Conservation (phyloP, 2,113 vertebrate species). For the Poecile atricapillus region DNA sequence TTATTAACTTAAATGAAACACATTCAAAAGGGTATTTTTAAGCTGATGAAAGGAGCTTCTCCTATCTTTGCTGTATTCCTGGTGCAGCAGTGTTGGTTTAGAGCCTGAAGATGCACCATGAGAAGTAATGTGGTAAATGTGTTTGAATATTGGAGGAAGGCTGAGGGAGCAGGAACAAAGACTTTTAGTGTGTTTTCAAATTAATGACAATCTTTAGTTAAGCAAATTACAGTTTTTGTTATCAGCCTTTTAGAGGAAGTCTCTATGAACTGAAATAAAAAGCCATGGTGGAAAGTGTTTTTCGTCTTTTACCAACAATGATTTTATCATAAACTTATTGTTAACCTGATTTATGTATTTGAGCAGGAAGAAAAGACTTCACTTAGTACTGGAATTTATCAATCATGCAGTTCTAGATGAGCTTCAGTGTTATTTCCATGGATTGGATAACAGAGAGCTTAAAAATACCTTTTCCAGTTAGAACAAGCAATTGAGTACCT, state of each 20-base stretch:
- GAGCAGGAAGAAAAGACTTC: slow-evolving; percentile 64
- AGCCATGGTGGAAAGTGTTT: background rate
- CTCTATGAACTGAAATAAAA: background rate
- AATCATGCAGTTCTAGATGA: slow-evolving; percentile 65
- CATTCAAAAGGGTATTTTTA: background rate
- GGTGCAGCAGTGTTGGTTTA: background rate
- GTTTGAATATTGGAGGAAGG: background rate
- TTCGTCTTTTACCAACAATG: slow-evolving; percentile 45
- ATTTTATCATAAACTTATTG: slow-evolving; percentile 66
- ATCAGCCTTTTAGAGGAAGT: background rate
- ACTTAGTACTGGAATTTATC: slow-evolving; percentile 71
- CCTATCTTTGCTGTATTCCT: background rate
- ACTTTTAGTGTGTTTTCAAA: background rate
- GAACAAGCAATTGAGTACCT: slow-evolving; percentile 58
- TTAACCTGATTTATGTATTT: slow-evolving; percentile 65
- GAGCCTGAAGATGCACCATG: background rate
- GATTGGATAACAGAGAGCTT: slow-evolving; percentile 60
- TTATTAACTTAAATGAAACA: background rate
- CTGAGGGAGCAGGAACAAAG: background rate
- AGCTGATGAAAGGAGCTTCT: background rate
- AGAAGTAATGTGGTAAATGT: background rate
- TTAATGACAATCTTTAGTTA: background rate
- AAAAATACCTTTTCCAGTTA: slow-evolving; percentile 68
- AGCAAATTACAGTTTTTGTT: background rate
- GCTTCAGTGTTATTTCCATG: slow-evolving; percentile 50